These are phyloP conservation scores for Calephelis virginiensis DNA, from an alignment of 1,140 invertebrate genomes.

Conservation along the genomic window DNA sequence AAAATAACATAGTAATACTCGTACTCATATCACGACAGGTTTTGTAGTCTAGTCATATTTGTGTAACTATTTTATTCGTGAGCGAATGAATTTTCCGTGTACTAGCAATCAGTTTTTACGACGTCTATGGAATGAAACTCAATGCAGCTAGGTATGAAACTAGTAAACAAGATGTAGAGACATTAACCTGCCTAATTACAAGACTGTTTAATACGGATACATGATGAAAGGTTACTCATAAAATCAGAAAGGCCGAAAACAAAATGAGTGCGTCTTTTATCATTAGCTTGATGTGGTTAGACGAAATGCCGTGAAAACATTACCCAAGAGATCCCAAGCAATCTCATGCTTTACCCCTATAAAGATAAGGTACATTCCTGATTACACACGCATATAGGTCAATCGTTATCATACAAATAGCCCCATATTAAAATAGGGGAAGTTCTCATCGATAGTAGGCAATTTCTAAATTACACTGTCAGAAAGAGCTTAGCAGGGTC, in stretches of 20 bases:
- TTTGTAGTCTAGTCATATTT: no score
- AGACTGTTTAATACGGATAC: background rate
- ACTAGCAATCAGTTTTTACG: no score
- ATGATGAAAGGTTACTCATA: background rate
- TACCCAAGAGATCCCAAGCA: background rate
- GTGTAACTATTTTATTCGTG: no score
- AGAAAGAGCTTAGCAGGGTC: background rate
- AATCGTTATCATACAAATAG: constrained; percentile 27
- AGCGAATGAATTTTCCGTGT: no score
- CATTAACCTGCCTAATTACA: no score
- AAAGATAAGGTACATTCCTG: constrained; percentile 23
- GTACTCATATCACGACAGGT: no score
- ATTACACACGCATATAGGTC: constrained; percentile 19
- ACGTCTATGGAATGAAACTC: no score
- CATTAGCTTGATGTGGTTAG: constrained; percentile 32
- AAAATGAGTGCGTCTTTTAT: constrained; percentile 20
- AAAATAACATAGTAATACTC: no score
- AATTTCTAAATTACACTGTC: constrained; percentile 31
- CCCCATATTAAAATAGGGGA: constrained; percentile 17
- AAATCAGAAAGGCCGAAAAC: background rate
- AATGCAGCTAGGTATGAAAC: no score
- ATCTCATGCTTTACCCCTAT: constrained; percentile 21
- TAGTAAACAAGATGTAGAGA: no score
- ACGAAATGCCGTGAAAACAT: constrained; percentile 25
- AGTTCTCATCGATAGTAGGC: constrained; percentile 27